These are phyloP conservation scores for Cryptocheilus praepositus DNA, from an alignment of 2,888 invertebrate species.

Conservation along the genomic window DNA sequence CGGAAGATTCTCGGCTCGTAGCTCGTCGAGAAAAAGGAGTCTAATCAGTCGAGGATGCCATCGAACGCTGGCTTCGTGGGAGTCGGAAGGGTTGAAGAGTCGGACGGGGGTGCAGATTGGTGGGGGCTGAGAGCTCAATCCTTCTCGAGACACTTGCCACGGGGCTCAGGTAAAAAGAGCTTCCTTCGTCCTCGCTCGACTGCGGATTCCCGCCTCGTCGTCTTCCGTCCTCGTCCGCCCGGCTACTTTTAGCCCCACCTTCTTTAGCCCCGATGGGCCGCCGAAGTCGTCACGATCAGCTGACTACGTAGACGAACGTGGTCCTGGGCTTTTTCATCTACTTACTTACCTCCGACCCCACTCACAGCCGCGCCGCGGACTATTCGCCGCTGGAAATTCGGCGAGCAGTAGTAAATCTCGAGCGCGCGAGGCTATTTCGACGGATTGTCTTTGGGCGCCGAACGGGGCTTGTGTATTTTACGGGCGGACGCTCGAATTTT, in stretches of 20 bases:
- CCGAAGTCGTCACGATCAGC: constrained; percentile 30
- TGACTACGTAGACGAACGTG: constrained; percentile 38
- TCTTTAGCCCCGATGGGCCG: constrained; percentile 24
- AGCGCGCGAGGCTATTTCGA: no score
- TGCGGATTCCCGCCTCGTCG: no score
- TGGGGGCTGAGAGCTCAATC: constrained; percentile 2
- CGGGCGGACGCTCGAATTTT: no score
- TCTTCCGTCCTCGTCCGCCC: no score
- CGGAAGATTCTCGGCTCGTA: constrained; percentile 1
- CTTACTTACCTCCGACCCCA: no score
- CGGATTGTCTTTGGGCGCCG: no score
- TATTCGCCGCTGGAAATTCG: no score
- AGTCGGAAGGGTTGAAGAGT: not conserved
- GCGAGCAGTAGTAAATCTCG: no score
- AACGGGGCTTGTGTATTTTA: no score
- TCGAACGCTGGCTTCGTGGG: not conserved
- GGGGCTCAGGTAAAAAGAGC: constrained; percentile 9
- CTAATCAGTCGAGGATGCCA: not conserved
- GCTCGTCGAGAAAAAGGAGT: constrained; percentile 7
- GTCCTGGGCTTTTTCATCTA: constrained; percentile 31
- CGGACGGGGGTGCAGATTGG: not conserved
- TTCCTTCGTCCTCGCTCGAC: not conserved
- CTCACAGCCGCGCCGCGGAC: no score
- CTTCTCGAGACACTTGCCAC: constrained; percentile 10
- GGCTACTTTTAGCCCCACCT: no score